Evolutionary conservation across 1,140 invertebrate species (phyloP).

Genomic region (Aphaenogaster ashmeadi): DNA sequence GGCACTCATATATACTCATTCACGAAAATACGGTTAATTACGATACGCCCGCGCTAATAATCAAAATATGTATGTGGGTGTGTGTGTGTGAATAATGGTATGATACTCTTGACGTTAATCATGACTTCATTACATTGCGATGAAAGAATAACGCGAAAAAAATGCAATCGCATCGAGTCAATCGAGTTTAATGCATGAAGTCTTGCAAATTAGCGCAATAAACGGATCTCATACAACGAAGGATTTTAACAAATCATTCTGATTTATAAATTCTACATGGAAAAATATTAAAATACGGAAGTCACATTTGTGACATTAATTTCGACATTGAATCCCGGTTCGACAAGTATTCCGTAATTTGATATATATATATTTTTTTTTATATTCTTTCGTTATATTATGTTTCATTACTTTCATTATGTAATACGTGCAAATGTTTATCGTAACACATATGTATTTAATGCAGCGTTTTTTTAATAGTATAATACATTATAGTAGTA

Average conservation of each 20-base stretch:
- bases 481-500: not conserved
- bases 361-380: not conserved
- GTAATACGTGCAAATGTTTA: not conserved
- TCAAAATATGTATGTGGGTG: not conserved
- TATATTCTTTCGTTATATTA: not conserved
- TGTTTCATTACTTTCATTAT: not conserved
- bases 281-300: conserved; percentile 9
- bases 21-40: not conserved
- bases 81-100: not conserved
- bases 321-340: not conserved
- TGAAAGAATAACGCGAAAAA: not conserved
- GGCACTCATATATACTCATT: not conserved
- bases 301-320: not conserved
- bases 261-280: not conserved
- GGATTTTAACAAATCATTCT: conserved; percentile 1
- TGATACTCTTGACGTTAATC: not conserved
- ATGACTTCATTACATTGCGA: not conserved
- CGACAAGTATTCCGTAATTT: not conserved
- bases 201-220: not conserved
- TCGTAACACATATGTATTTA: not conserved
- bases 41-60: not conserved
- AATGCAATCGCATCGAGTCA: not conserved
- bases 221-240: not conserved
- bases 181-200: not conserved
- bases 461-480: not conserved